These are phyloP conservation scores for Lepisosteus oculatus DNA, from an alignment of 2,113 vertebrate species.

Conservation along the genomic window DNA sequence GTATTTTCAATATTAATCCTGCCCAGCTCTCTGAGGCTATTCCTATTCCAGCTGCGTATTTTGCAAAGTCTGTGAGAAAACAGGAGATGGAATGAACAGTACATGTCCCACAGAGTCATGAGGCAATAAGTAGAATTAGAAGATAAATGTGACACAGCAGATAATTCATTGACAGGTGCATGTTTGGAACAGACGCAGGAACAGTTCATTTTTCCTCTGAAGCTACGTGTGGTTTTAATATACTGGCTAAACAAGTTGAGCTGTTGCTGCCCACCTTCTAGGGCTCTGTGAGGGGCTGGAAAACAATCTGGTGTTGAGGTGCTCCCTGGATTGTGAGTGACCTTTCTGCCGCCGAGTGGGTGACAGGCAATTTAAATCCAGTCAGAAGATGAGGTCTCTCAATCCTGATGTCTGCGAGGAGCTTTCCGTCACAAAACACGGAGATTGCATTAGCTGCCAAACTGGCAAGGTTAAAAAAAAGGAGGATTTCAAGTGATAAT, in stretches of 20 bases:
- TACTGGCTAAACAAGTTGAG: neutral
- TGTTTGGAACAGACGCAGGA: neutral
- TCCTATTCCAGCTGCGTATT: too few species aligned
- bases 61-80: too few species aligned
- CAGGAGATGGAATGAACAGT: too few species aligned
- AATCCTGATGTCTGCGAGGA: constrained; percentile 19
- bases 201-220: neutral
- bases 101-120: too few species aligned
- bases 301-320: constrained; percentile 64
- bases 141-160: neutral
- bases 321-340: constrained; percentile 81
- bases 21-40: too few species aligned
- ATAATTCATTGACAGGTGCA: neutral
- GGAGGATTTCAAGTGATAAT: constrained; percentile 70
- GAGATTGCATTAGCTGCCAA: constrained; percentile 55
- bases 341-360: constrained; percentile 70
- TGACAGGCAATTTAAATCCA: constrained; percentile 77
- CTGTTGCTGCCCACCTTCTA: neutral
- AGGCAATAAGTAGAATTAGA: too few species aligned
- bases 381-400: constrained; percentile 49
- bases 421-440: constrained; percentile 33
- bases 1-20: too few species aligned
- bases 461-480: constrained; percentile 47
- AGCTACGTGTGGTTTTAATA: neutral
- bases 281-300: constrained; percentile 15